phyloP scores from a whole-genome alignment of 2,797 vertebrate species.

The Aplochiton taeniatus region DNA sequence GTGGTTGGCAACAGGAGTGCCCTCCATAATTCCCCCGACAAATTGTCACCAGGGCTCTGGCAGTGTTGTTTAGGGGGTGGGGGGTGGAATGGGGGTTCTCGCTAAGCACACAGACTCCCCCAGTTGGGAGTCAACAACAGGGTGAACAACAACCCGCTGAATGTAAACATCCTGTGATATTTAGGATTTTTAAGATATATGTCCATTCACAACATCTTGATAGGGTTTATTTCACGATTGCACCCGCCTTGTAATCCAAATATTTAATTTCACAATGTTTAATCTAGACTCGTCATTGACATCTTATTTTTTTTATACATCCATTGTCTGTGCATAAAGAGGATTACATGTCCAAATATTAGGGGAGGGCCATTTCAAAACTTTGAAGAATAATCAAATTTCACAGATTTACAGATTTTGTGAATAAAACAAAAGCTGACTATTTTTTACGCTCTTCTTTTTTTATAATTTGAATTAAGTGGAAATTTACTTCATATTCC shows the following conservation, averaged over 20 bases:
- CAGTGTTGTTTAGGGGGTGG: not conserved
- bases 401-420: slow-evolving; percentile 21
- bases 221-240: slow-evolving; percentile 34
- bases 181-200: too few species aligned
- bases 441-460: slow-evolving; percentile 8
- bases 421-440: slow-evolving; percentile 23
- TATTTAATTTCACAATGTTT: slow-evolving; percentile 51
- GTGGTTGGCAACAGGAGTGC: not conserved
- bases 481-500: too few species aligned
- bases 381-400: slow-evolving; percentile 24
- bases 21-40: not conserved
- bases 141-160: too few species aligned
- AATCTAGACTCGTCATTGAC: slow-evolving; percentile 45
- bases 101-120: too few species aligned
- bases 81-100: too few species aligned
- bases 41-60: slow-evolving; percentile 4
- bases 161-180: too few species aligned
- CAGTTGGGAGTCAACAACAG: too few species aligned
- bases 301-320: slow-evolving; percentile 44
- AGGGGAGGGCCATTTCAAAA: slow-evolving; percentile 20
- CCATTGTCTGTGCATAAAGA: slow-evolving; percentile 57
- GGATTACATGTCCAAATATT: slow-evolving; percentile 60
- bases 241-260: slow-evolving; percentile 44
- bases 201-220: slow-evolving; percentile 13
- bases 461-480: slow-evolving; percentile 1